Evolutionary conservation across 2,113 vertebrate genomes (phyloP).

Genomic region (Spermophilus dauricus): DNA sequence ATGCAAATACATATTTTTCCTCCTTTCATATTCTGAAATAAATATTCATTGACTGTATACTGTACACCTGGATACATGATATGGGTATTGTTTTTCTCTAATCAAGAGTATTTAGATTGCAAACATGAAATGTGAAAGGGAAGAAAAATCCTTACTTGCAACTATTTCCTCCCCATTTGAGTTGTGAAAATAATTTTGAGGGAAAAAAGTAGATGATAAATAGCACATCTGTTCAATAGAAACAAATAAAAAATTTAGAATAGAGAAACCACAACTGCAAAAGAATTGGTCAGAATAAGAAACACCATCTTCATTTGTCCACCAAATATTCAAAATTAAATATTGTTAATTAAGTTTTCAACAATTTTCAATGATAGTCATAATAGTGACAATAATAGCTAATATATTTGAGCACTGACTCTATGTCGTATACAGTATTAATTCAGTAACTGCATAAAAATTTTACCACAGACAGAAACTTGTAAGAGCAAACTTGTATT

Average conservation of each 20-base stretch:
- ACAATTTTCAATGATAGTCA: background rate
- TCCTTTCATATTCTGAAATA: background rate
- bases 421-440: background rate
- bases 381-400: background rate
- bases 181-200: background rate
- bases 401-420: background rate
- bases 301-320: background rate
- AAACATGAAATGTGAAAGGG: background rate
- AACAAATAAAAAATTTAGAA: background rate
- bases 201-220: background rate
- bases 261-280: background rate
- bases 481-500: background rate
- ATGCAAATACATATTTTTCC: background rate
- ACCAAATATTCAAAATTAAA: background rate
- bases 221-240: background rate
- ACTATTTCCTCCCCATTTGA: background rate
- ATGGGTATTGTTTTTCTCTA: background rate
- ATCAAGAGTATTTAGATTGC: background rate
- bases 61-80: background rate
- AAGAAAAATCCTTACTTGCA: background rate
- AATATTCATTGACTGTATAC: background rate
- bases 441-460: background rate
- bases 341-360: background rate
- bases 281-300: background rate
- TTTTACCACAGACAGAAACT: background rate